Evolutionary conservation across 2,797 vertebrate genomes (phyloP).

Genomic region (Acanthurus tractus): DNA sequence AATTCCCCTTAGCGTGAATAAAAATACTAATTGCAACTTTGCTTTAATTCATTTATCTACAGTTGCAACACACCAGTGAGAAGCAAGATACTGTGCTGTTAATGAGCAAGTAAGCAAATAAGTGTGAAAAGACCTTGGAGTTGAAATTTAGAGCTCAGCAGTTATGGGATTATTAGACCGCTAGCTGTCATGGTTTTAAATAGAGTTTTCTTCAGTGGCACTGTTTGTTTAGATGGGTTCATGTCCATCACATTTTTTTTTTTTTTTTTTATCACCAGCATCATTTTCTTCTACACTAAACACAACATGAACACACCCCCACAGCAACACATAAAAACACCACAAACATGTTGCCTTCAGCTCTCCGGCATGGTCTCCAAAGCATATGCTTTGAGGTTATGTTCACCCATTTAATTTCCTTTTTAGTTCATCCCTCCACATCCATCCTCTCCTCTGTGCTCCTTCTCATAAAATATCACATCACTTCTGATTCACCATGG

Average conservation of each 20-base stretch:
- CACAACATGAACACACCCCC: not conserved
- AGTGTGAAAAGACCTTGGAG: slow-evolving; percentile 42
- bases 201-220: slow-evolving; percentile 28
- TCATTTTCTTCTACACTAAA: slow-evolving; percentile 19
- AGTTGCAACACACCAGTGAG: slow-evolving; percentile 23
- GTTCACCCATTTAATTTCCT: slow-evolving; percentile 37
- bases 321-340: not conserved
- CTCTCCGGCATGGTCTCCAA: slow-evolving; percentile 25
- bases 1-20: slow-evolving; percentile 41
- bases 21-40: slow-evolving; percentile 40
- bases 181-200: slow-evolving; percentile 41
- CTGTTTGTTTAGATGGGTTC: slow-evolving; percentile 35
- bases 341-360: slow-evolving; percentile 26
- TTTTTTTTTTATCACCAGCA: slow-evolving; percentile 40
- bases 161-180: slow-evolving; percentile 36
- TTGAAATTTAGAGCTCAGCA: slow-evolving; percentile 37
- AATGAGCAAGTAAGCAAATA: slow-evolving; percentile 35
- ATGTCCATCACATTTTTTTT: slow-evolving; percentile 34
- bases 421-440: slow-evolving; percentile 18
- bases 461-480: not conserved
- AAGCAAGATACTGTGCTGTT: slow-evolving; percentile 28
- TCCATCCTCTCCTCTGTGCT: slow-evolving; percentile 17
- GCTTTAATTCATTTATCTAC: slow-evolving; percentile 40
- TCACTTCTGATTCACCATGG: not conserved
- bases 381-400: slow-evolving; percentile 39